Evolutionary conservation across 92 coral and sea anemone species (phyloP).

Genomic region (Zoanthus sansibaricus): DNA sequence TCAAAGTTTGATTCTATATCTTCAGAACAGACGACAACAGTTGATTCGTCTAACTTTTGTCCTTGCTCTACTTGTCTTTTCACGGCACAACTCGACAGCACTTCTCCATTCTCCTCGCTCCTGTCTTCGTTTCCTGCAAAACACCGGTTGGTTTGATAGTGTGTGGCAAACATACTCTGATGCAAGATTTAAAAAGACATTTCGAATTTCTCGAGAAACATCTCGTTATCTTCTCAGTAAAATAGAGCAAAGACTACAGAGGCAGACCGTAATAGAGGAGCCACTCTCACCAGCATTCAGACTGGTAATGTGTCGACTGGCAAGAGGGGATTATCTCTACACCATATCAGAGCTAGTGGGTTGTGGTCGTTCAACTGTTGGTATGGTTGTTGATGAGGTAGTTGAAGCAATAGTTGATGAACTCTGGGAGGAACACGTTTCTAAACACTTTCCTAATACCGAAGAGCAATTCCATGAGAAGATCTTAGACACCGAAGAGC

Average conservation of each 20-base stretch:
- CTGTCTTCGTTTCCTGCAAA: conserved; percentile 11
- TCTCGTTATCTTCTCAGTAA: neutral
- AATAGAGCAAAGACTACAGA: conserved; percentile 11
- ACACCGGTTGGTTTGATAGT: neutral
- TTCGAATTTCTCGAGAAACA: conserved; percentile 18
- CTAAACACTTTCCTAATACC: too few species aligned
- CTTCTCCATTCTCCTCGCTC: neutral
- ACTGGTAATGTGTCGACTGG: too few species aligned
- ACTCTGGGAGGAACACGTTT: too few species aligned
- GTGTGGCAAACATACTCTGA: neutral
- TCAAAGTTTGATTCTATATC: neutral
- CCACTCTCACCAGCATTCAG: too few species aligned
- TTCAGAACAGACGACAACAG: neutral
- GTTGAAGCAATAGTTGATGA: too few species aligned
- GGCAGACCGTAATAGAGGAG: neutral
- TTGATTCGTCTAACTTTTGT: neutral
- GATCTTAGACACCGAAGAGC: too few species aligned
- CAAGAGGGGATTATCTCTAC: too few species aligned
- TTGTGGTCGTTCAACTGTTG: too few species aligned
- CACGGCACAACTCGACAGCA: conserved; percentile 18
- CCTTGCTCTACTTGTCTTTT: conserved; percentile 1
- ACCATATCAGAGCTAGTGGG: too few species aligned
- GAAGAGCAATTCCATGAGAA: too few species aligned
- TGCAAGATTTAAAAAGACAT: conserved; percentile 12
- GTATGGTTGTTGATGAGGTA: too few species aligned